phyloP scores from a whole-genome alignment of 2,797 vertebrate species.

The Dicrostonyx torquatus region DNA sequence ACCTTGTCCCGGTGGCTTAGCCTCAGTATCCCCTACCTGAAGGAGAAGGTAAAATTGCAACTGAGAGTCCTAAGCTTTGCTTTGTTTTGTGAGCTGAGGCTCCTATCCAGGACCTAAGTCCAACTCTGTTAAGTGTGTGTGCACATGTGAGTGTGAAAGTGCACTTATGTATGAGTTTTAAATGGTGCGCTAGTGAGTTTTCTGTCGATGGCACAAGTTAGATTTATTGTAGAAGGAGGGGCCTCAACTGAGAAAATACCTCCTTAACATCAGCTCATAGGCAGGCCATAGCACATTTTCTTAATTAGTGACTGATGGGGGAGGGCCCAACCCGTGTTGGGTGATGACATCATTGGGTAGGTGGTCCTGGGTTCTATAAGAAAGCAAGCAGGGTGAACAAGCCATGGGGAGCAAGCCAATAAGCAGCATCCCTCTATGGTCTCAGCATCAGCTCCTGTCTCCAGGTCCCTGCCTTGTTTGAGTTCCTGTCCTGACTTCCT shows the following conservation, averaged over 20 bases:
- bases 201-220: background rate
- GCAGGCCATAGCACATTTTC: background rate
- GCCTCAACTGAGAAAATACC: background rate
- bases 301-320: background rate
- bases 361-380: background rate
- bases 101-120: background rate
- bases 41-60: constrained; percentile 3
- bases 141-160: background rate
- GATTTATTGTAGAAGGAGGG: background rate
- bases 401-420: background rate
- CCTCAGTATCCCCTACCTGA: background rate
- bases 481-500: background rate
- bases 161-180: background rate
- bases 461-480: background rate
- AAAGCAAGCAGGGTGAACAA: background rate
- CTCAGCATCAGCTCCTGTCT: background rate
- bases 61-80: background rate
- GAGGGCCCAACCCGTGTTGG: background rate
- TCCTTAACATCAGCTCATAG: background rate
- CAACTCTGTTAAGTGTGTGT: background rate
- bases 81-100: background rate
- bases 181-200: background rate
- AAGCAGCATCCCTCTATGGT: background rate
- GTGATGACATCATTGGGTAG: background rate
- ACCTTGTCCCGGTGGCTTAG: background rate